phyloP scores from a whole-genome alignment of 2,797 vertebrate species.

The Perodicticus potto region DNA sequence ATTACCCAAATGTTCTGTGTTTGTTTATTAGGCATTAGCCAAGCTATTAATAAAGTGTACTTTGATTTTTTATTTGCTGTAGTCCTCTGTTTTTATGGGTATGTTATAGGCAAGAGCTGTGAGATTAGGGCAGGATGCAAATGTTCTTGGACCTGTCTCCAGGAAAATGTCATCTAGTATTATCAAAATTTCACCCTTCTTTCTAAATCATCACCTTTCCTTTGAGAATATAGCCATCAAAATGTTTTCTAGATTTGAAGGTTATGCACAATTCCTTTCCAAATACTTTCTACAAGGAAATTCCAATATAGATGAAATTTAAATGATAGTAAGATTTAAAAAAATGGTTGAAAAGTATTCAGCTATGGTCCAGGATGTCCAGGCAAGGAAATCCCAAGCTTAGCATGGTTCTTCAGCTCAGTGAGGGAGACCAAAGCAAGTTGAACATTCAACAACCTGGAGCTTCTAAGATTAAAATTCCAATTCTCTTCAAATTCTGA shows the following conservation, averaged over 20 bases:
- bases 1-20: conserved; percentile 64
- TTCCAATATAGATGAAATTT: not conserved
- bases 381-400: not conserved
- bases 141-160: not conserved
- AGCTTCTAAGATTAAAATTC: not conserved
- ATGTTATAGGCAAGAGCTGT: conserved; percentile 6
- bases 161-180: not conserved
- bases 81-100: conserved; percentile 49
- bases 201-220: not conserved
- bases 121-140: conserved; percentile 13
- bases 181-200: not conserved
- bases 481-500: not conserved
- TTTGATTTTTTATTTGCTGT: conserved; percentile 56
- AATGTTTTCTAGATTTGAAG: conserved; percentile 33
- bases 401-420: not conserved
- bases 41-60: conserved; percentile 53
- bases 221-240: not conserved
- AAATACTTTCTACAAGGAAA: not conserved
- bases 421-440: not conserved
- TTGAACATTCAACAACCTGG: too few relatives aligned
- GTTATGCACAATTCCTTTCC: not conserved
- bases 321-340: not conserved
- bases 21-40: conserved; percentile 69
- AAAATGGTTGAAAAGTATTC: not conserved
- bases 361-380: not conserved